Base-by-base conservation (phyloP, 2,113 vertebrate species). In the Pangasianodon hypophthalmus region DNA sequence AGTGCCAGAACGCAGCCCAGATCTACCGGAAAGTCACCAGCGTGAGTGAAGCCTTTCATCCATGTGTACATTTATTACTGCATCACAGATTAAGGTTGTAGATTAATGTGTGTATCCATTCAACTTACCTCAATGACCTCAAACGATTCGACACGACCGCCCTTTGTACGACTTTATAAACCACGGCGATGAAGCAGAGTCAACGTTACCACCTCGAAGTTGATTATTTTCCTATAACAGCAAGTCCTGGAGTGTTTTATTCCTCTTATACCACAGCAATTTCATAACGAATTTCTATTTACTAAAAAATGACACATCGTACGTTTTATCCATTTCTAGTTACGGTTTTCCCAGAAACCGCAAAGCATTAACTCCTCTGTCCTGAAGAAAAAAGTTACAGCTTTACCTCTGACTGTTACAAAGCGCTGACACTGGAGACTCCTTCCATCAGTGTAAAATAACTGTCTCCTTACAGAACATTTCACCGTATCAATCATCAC, bases 1-100 rank as follows among this genome's bases (percentile, higher is more conserved):
- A 93, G 69, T 93, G 92, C 75, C 90, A 91, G 46, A 93, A 93
- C 67, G 91, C 92, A 32, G 92, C 92, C 0, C 92, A 93, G 91
- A 93, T 93, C 87, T 93, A 93, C 88, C 91, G 92, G 41, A 93
- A 93, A 79, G 92, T 93, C 88, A 92, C 92, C 67, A 89, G 91
- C 18, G 92, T 92, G 52, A 91, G 92, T 89, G 8, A 60, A 46
- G 44, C 19, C 41, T 52, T 1, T 6, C 4, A 6, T 37, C 37
- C 58, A 6, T 9, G 21, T 48, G 60, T 10, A 58, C 5, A 37
- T 37, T 9, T 6, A 21, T 90, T 50, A 29, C 29, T 18, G 77
- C 58, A 16, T 56, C 18, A 52, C 9, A 29, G 46, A 26, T 79
- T n/a, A 46, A 44, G 80, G n/a, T 8, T 37, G 52, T 54, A 58